Evolutionary conservation across 2,797 vertebrate genomes (phyloP), one percentile per base, ranked within the genome.

Genomic region (Urocyon cinereoargenteus): DNA sequence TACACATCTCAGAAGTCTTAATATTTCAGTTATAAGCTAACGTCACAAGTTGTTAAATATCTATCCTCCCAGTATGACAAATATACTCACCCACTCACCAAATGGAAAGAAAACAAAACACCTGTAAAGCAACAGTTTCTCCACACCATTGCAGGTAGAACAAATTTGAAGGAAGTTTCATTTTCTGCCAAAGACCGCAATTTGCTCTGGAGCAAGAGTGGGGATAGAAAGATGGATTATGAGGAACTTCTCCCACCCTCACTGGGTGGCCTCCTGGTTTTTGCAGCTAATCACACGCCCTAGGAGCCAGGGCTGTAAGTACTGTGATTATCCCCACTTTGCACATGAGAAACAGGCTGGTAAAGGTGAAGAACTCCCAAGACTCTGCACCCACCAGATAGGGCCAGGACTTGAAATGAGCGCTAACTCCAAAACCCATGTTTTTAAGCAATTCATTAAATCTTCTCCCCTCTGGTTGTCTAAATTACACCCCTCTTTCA

Each of bases 381-480:
- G 13, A 51, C 2, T 31, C 62, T 49, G 1, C 2, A 1, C 55
- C 22, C 61, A 22, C 14, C 3, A 9, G 2, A 1, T 15, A 10
- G 36, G 1, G 9, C 31, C 51, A 31, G 62, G 11, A n/a, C 19
- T 21, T 21, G n/a, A 57, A 70, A 2, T 31, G 82, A 64, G 49
- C 24, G n/a, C 55, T 36, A 16, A 62, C 34, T 70, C 49, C 22
- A 14, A 84, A 36, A 34, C n/a, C 82, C n/a, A 0, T 2, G 2
- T 18, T 21, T 57, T n/a, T 51, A 62, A 51, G 18, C 3, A 5
- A 6, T 14, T 31, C 18, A 9, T 31, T 15, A 19, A 4, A 28
- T 3, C 21, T 18, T 45, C 57, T n/a, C 36, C 40, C 36, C 36
- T 45, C 40, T 16, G 19, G 6, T 14, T 6, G 45, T 45, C 66